A percentile compares a stretch with the other conserved stretches of the same genome.
phyloP scores from a whole-genome alignment of 2,888 invertebrate genomes.

The Callyntrura sp. region DNA sequence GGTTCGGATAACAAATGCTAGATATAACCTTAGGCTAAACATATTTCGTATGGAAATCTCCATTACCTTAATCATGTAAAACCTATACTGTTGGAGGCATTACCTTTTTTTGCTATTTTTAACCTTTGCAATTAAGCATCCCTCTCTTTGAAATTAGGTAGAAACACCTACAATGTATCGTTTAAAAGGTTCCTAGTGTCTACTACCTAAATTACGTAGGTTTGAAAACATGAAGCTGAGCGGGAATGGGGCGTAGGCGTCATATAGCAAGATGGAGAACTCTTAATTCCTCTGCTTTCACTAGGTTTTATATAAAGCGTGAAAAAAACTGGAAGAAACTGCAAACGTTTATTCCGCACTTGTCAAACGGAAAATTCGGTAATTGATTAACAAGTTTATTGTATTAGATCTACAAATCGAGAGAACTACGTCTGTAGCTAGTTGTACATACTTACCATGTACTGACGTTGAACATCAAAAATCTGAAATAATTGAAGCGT shows the following conservation, averaged over 20 bases:
- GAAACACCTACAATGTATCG: no score
- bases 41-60: no score
- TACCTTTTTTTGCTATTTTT: no score
- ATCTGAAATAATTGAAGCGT: slow-evolving; percentile 44
- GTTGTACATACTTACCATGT: not conserved
- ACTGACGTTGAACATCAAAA: not conserved
- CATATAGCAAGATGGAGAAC: not conserved
- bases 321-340: not conserved
- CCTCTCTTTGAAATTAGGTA: no score
- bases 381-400: slow-evolving; percentile 70
- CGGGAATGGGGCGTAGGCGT: not conserved
- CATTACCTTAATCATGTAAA: no score
- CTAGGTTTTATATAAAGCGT: not conserved
- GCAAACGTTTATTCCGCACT: not conserved
- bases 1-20: no score
- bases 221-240: not conserved
- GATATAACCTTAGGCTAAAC: no score
- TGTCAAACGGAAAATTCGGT: slow-evolving; percentile 46
- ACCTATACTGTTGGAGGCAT: no score
- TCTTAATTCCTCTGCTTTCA: not conserved
- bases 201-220: no score
- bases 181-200: no score
- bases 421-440: not conserved
- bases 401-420: slow-evolving; percentile 12
- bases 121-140: no score